phyloP scores from a whole-genome alignment of 1,140 invertebrate species.

The Holotrichia oblita region DNA sequence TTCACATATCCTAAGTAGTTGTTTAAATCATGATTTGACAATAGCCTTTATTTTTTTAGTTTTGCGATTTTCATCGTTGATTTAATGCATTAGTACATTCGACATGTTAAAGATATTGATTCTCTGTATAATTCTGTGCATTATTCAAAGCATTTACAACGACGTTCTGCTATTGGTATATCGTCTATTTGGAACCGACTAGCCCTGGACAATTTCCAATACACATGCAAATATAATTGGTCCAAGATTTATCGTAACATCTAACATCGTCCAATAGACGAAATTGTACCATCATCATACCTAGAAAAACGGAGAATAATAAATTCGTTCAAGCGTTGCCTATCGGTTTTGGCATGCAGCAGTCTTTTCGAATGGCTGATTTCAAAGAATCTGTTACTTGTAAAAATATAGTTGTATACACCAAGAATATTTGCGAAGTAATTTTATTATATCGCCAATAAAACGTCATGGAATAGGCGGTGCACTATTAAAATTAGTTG shows the following conservation, averaged over 20 bases:
- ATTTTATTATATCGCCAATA: constrained; percentile 7
- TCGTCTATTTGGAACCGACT: neutral
- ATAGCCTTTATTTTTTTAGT: too few relatives aligned
- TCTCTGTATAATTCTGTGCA: too few relatives aligned
- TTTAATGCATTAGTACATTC: too few relatives aligned
- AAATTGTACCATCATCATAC: neutral
- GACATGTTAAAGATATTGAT: too few relatives aligned
- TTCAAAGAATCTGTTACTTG: neutral
- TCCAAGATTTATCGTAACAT: constrained; percentile 10
- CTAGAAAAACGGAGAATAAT: neutral
- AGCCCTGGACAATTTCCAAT: neutral
- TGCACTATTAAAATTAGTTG: constrained; percentile 23
- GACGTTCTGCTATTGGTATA: neutral
- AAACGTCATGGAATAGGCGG: constrained; percentile 20
- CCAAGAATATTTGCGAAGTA: neutral
- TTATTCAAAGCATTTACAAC: too few relatives aligned
- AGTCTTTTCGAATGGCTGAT: neutral
- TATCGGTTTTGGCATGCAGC: neutral
- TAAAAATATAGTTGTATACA: neutral
- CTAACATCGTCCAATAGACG: constrained; percentile 19
- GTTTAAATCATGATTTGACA: too few relatives aligned
- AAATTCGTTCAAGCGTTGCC: constrained; percentile 11
- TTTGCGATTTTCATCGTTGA: too few relatives aligned
- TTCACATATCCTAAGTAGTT: too few relatives aligned
- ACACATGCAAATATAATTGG: constrained; percentile 26